Conservation (phyloP, 2,113 vertebrate species). For the Microtus ochrogaster region DNA sequence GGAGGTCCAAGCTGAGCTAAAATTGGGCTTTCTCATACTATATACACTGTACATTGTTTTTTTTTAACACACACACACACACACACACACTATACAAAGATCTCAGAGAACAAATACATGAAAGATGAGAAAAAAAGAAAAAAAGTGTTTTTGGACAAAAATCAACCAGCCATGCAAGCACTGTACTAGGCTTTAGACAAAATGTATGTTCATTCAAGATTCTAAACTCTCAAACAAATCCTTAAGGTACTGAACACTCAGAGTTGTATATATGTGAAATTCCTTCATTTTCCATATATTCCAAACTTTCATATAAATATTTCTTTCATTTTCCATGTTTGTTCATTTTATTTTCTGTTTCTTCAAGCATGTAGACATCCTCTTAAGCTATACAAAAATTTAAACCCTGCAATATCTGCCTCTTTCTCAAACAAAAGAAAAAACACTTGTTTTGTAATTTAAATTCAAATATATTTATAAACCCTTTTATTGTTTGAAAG, state of each 20-base stretch:
- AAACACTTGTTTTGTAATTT: not conserved
- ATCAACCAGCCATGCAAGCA: not conserved
- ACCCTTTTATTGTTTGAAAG: not conserved
- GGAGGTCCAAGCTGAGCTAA: not conserved
- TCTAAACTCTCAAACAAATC: not conserved
- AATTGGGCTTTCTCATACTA: conserved; percentile 15
- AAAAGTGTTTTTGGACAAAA: not conserved
- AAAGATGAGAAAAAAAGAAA: not conserved
- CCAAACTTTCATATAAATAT: not conserved
- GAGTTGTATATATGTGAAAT: not conserved
- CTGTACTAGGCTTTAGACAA: not conserved
- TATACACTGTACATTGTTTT: not conserved
- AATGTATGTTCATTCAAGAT: not conserved
- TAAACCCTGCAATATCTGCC: not conserved
- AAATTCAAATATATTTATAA: not conserved
- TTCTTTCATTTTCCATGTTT: not conserved
- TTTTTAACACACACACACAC: not conserved
- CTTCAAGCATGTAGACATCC: not conserved
- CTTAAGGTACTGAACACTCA: not conserved
- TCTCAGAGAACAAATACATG: not conserved
- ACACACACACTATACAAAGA: not conserved
- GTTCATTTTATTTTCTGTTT: not conserved
- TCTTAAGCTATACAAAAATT: not conserved
- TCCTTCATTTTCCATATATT: not conserved
- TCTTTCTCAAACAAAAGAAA: not conserved